Base-by-base conservation (phyloP, 1,140 invertebrate species). In the Aphaenogaster ashmeadi region DNA sequence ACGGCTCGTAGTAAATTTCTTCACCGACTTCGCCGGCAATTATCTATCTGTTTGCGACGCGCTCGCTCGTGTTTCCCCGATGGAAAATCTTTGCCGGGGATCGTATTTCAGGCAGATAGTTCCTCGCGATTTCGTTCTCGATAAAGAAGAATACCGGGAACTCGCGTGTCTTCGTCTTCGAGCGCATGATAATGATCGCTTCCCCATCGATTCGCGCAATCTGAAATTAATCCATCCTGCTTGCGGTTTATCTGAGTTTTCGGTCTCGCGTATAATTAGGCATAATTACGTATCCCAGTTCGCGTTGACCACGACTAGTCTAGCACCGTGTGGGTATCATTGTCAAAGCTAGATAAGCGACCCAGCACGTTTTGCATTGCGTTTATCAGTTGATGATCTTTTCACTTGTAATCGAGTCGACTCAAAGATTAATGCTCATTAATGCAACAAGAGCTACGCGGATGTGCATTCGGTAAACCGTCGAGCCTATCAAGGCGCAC, bases 351-450 rank as follows among this genome's bases (percentile, higher is more conserved):
- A 27, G 80, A 84, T 62, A 84, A 84, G 41, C 50, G 54, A 33
- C 27, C 18, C 54, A 11, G 38, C 54, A n/a, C 9, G 38, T 72
- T 71, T 71, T 11, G 11, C 27, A 50, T 60, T n/a, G 58, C 50
- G 38, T 75, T 81, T 84, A 75, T 75, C 80, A 84, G 75, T 62
- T 75, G 54, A 47, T 71, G n/a, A 75, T 84, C 80, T 62, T 75
- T 84, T 60, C 54, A 47, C 41, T 60, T 60, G 80, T 11, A 84
- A 84, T 36, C 27, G 13, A 38, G 27, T 13, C 54, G 41, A 15
- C 27, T 60, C 13, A 21, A 13, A n/a, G 54, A 6, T 27, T 84
- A 75, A 84, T 62, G 54, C 69, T 60, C 8, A n/a, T 75, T 75
- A 75, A 75, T 84, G 67, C 54, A 75, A 75, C 27, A 21, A 62